Evolutionary conservation across 2,888 invertebrate genomes (phyloP), one percentile per base, ranked within the genome.

Genomic region (Cephus rjabovi): DNA sequence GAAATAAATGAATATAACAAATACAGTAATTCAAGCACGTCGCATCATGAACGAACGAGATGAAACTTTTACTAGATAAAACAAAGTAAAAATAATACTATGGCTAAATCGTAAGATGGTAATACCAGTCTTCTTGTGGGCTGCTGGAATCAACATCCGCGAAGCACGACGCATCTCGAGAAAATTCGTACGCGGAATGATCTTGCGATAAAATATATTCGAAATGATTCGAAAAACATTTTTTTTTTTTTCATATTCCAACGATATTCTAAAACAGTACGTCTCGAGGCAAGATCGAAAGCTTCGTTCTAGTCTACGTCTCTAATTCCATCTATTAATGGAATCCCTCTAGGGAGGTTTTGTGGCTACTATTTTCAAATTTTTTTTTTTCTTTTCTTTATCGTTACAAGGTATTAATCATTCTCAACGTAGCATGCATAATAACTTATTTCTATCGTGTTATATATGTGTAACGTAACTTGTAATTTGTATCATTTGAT

Each of bases 121-220:
- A 71, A 78, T 75, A 78, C 78, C 78, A 78, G 78, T 78, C 78
- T 78, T 77, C 69, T 70, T 75, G 69, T 74, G 71, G 76, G 77
- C 73, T 73, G 73, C 78, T 76, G 73, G 40, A 23, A 56, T 76
- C 30, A 78, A 78, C 69, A 78, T 76, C 71, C 35, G 73, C 73
- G 75, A 78, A 78, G 73, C 73, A 75, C 75, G 75, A 76, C 31
- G 56, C 73, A 73, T 70, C 75, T 75, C 71, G 34, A 56, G 34
- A 23, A 73, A 4, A 69, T 71, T 34, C 74, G 35, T 34, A 15
- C 33, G 12, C 33, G 12, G 4, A 0, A 71, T 30, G 31, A 2
- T 71, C 12, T 3, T 11, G 15, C 4, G 31, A 11, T 71, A 30
- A 4, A 71, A 15, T 1, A 12, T 71, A 71, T 31, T 71, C 9